Base-by-base conservation (phyloP, 2,888 invertebrate species). In the Pemphredon lugubris region DNA sequence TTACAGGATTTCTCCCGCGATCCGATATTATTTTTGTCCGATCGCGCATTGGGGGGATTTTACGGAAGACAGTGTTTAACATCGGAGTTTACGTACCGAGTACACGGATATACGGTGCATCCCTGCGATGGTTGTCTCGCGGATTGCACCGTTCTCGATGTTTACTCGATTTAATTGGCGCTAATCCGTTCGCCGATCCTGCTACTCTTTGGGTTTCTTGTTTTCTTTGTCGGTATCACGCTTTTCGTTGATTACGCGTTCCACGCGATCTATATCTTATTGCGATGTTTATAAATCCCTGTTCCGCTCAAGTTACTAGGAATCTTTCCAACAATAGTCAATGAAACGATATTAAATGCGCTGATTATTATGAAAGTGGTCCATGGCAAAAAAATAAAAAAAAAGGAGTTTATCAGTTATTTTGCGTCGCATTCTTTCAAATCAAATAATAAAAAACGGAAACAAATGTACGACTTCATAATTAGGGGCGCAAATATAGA, bases 21-120 rank as follows among this genome's bases (percentile, higher is more conserved):
- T 9, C 39, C 20, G 61, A 54, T 58, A 61, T 74, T 73, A 75
- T 74, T 69, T 69, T 61, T 51, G 30, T 42, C 13, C 59, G 20
- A n/a, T 20, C 39, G 47, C 40, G 45, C 58, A 61, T 63, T 61
- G 61, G 45, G 32, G 66, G 26, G 61, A 58, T 48, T 61, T 61
- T 40, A 40, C 61, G 48, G 58, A 72, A 63, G 71, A 66, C 54
- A 71, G 48, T 73, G 66, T 71, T 73, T 72, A 66, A 44, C 61
- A 18, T 18, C 21, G 54, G 32, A 32, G 6, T 21, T 23, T 53
- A 18, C 37, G 34, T 18, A n/a, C n/a, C 14, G 23, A 21, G 11
- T 9, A 11, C 44, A 21, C 13, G 11, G 21, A 9, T 21, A 21
- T n/a, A 23, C 21, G n/a, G 13, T 11, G 20, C 5, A n/a, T n/a